Conservation (phyloP, 2,888 invertebrate species). For the Drepanosiphum platanoidis region DNA sequence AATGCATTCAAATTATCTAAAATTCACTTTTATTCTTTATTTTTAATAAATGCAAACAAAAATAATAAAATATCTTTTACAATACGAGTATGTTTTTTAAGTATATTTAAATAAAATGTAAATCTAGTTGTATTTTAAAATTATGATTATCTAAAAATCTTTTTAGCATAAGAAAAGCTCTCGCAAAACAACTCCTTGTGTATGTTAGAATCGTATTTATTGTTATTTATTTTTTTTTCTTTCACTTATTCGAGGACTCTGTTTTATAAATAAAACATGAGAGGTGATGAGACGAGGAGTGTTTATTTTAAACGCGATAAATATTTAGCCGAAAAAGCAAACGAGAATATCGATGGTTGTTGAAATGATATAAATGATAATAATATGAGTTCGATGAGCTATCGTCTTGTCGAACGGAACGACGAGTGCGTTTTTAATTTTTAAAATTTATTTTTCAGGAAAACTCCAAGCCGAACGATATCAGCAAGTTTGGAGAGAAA, state of each 20-base stretch:
- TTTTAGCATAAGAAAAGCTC: neutral
- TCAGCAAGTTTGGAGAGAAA: conserved; percentile 70
- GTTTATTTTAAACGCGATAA: conserved; percentile 30
- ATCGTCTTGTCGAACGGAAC: too few relatives aligned
- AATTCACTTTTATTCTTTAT: too few relatives aligned
- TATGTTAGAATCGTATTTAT: neutral
- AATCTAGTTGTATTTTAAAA: neutral
- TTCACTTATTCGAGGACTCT: neutral
- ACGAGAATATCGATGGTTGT: too few relatives aligned
- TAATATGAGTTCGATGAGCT: too few relatives aligned
- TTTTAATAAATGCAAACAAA: too few relatives aligned
- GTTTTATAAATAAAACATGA: conserved; percentile 10
- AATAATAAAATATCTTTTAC: neutral
- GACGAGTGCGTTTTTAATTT: too few relatives aligned
- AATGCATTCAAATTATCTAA: too few relatives aligned
- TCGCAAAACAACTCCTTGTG: neutral
- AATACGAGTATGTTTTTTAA: neutral
- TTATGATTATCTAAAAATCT: neutral
- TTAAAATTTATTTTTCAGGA: conserved; percentile 69
- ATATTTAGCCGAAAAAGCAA: too few relatives aligned
- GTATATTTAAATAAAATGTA: neutral
- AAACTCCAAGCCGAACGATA: conserved; percentile 66
- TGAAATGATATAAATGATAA: too few relatives aligned
- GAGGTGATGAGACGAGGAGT: neutral
- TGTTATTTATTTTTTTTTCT: neutral